Percentiles rank a stretch among this genome's conserved stretches.
Evolutionary conservation across 2,888 invertebrate species (phyloP).

Genomic region (Sclerodermus sp.): DNA sequence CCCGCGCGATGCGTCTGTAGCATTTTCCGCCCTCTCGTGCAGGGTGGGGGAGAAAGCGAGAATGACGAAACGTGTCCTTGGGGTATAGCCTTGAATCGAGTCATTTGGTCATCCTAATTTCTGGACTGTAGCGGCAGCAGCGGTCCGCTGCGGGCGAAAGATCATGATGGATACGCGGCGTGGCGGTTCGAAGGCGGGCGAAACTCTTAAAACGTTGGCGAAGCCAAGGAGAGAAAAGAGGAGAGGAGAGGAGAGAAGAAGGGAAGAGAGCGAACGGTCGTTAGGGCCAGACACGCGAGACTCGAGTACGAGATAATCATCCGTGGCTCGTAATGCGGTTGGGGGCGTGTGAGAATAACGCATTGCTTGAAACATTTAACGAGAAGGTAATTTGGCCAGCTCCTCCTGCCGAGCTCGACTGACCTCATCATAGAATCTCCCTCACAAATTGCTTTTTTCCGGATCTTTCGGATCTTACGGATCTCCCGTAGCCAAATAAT

Average conservation of each 20-base stretch:
- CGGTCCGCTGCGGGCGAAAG: slow-evolving; percentile 13
- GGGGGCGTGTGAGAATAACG: slow-evolving; percentile 49
- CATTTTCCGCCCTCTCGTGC: too few species aligned
- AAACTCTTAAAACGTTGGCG: slow-evolving; percentile 32
- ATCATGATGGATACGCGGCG: slow-evolving; percentile 42
- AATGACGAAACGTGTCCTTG: too few species aligned
- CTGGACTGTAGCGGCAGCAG: too few species aligned
- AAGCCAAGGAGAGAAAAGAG: too few species aligned
- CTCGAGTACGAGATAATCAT: slow-evolving; percentile 45
- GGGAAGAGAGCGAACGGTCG: slow-evolving; percentile 38
- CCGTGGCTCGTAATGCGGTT: slow-evolving; percentile 41
- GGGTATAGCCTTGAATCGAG: too few species aligned
- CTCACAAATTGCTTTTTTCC: neutral
- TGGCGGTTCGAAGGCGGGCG: slow-evolving; percentile 26
- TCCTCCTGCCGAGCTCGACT: neutral
- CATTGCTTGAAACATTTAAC: slow-evolving; percentile 51
- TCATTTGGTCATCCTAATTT: too few species aligned
- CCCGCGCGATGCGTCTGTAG: too few species aligned
- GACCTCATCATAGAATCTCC: neutral
- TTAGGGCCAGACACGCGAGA: slow-evolving; percentile 36
- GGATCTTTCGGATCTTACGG: too few species aligned
- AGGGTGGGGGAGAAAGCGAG: too few species aligned
- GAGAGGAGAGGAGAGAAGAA: too few species aligned
- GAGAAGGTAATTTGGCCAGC: slow-evolving; percentile 43
- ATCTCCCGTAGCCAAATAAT: too few species aligned